Conservation (phyloP, 2,888 invertebrate genomes). For the Gnatocerus cornutus region DNA sequence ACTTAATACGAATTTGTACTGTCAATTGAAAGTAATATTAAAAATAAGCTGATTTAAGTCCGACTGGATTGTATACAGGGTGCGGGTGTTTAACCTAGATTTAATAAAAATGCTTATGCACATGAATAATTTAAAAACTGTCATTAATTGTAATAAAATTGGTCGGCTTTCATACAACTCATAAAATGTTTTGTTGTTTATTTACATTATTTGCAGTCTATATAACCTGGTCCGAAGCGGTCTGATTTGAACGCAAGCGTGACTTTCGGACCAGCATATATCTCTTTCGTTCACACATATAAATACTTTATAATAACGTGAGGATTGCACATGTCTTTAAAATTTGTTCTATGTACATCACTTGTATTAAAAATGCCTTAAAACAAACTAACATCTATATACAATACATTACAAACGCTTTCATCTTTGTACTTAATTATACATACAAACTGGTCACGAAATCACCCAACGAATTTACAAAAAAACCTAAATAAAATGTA, state of each 20-base stretch:
- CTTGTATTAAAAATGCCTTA: constrained; percentile 67
- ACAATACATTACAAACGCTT: constrained; percentile 69
- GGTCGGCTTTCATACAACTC: constrained; percentile 59
- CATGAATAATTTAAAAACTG: constrained; percentile 49
- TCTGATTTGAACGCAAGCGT: constrained; percentile 21
- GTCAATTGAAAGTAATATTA: constrained; percentile 41
- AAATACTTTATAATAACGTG: constrained; percentile 59
- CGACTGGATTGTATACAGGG: constrained; percentile 50
- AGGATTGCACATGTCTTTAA: constrained; percentile 66
- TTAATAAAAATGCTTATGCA: constrained; percentile 51
- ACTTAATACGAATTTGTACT: constrained; percentile 59
- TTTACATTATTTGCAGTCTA: constrained; percentile 61
- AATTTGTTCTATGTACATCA: constrained; percentile 64
- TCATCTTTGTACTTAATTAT: constrained; percentile 70
- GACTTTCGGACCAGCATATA: constrained; percentile 45
- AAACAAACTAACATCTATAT: constrained; percentile 69
- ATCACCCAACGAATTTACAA: constrained; percentile 58
- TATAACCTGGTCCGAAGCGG: constrained; percentile 47
- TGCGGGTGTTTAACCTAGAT: constrained; percentile 51
- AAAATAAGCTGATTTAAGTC: constrained; percentile 45
- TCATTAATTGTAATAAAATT: constrained; percentile 55
- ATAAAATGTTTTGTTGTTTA: constrained; percentile 49
- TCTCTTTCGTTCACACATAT: constrained; percentile 55
- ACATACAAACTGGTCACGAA: constrained; percentile 62
- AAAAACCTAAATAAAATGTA: constrained; percentile 58